These are phyloP conservation scores for Cyaniris semiargus DNA, from an alignment of 2,888 invertebrate species.

Conservation along the genomic window DNA sequence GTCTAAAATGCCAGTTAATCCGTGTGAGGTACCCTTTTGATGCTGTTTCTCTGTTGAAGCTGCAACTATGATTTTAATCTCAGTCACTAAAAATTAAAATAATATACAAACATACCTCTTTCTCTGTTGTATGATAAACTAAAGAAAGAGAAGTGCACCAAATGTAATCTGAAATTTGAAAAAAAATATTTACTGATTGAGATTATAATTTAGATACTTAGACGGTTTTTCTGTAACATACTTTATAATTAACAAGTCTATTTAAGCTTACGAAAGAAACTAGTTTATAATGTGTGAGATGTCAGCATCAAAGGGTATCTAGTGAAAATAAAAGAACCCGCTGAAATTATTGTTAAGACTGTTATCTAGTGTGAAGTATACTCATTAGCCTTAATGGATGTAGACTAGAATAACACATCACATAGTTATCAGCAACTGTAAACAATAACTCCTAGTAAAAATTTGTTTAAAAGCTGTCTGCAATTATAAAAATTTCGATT, in stretches of 20 bases:
- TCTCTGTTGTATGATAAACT: not conserved
- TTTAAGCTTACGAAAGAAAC: not conserved
- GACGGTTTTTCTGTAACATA: not conserved
- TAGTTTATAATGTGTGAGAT: not conserved
- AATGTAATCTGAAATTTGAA: not conserved
- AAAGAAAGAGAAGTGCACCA: not conserved
- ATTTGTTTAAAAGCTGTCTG: not conserved
- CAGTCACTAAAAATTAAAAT: not conserved
- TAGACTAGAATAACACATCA: slow-evolving; percentile 24
- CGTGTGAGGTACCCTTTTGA: slow-evolving; percentile 18
- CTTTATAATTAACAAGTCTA: not conserved
- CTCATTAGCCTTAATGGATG: slow-evolving; percentile 32
- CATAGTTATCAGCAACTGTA: slow-evolving; percentile 1
- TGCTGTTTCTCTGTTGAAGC: not conserved
- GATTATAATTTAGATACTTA: not conserved
- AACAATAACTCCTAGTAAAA: not conserved
- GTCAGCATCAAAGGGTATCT: not conserved
- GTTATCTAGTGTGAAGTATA: slow-evolving; percentile 30
- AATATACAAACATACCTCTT: not conserved
- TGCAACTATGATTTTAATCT: not conserved
- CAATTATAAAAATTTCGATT: not conserved
- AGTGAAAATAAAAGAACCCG: not conserved
- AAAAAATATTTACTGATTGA: not conserved
- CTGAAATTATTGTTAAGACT: slow-evolving; percentile 26
- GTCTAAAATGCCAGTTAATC: slow-evolving; percentile 34